Evolutionary conservation across 1,140 invertebrate species (phyloP), one percentile per base, ranked within the genome.

Genomic region (Rhagoletis pomonella): DNA sequence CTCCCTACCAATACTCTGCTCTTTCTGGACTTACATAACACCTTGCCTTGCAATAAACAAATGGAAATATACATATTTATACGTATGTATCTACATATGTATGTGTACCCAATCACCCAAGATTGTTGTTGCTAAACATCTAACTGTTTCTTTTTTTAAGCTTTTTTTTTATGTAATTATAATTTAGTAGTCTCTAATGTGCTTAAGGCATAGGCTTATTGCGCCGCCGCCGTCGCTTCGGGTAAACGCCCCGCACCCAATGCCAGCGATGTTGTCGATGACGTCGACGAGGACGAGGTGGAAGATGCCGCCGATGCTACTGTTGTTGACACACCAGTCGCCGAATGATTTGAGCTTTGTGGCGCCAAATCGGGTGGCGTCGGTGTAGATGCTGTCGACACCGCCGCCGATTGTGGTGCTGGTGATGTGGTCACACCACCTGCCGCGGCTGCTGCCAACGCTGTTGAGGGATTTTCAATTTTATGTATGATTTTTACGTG

Each of bases 401-500:
- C 85, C 10, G 87, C 85, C 12, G 85, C 58, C 67, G 87, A 88
- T 62, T 62, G 55, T 87, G 86, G 85, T 19, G 87, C 85, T 69
- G 91, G 86, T 44, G 90, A 88, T 9, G 90, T 88, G 17, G 88
- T 89, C 55, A 88, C 84, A 62, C 81, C 65, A 55, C 39, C 90
- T 64, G 91, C 14, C 42, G 91, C 90, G 0, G 90, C 64, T 39
- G 69, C 87, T 44, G 89, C 93, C 89, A 91, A 88, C 89, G 91
- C 92, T 89, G 91, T 90, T 91, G 90, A 91, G 69, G 92, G 93
- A 88, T 90, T 93, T 92, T 93, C 92, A 44, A 95, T 95, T 93
- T 96, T 97, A 92, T 97, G 97, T 90, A 97, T 97, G 89, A 97
- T 97, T 93, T 97, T 97, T 2, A 97, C 95, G 93, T 98, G 97